phyloP scores from a whole-genome alignment of 2,113 vertebrate genomes.

The Corvus moneduloides region DNA sequence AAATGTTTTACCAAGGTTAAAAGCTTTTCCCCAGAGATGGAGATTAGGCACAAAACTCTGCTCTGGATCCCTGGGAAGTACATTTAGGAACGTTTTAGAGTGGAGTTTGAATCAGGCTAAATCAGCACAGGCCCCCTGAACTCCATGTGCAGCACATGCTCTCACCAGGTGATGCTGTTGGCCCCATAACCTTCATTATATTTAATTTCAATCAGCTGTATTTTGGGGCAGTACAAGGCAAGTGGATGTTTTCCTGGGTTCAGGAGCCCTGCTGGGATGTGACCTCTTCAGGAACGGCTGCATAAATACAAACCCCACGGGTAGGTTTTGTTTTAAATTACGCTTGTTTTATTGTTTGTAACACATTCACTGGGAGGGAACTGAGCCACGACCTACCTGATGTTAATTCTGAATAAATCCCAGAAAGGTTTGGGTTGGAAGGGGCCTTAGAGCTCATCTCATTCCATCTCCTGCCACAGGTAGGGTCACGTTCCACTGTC shows the following conservation, averaged over 20 bases:
- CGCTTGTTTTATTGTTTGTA: neutral
- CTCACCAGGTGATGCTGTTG: neutral
- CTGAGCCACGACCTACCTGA: neutral
- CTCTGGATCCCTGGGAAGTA: neutral
- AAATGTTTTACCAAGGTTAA: neutral
- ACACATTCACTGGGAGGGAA: neutral
- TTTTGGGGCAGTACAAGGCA: neutral
- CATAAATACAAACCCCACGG: neutral
- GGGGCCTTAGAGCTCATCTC: neutral
- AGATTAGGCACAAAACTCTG: neutral
- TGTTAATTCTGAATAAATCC: neutral
- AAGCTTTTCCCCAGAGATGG: neutral
- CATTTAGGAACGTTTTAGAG: neutral
- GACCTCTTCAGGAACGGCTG: neutral
- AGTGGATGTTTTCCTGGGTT: neutral
- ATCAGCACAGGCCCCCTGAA: neutral
- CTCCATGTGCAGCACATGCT: fast-evolving
- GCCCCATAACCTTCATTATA: neutral
- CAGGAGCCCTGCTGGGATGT: neutral
- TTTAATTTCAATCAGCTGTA: neutral
- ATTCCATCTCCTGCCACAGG: neutral
- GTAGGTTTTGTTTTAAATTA: neutral
- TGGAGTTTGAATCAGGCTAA: neutral
- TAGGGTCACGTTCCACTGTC: fast-evolving
- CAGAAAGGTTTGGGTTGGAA: neutral